These are phyloP conservation scores for Subacronicta megacephala DNA, from an alignment of 2,888 invertebrate species.

Conservation along the genomic window DNA sequence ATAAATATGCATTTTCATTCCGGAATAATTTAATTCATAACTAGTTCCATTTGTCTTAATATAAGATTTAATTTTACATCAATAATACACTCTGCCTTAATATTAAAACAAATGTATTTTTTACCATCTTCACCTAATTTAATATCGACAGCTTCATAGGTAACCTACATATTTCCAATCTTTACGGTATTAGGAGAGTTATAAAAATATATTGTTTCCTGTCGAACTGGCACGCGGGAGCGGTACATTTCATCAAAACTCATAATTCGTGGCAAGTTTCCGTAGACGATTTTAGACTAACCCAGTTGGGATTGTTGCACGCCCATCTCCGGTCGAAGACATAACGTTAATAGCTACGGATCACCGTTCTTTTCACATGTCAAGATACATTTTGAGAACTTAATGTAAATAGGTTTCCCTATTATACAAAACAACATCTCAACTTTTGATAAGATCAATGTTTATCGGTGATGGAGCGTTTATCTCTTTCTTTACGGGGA, in stretches of 20 bases:
- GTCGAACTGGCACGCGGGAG: constrained; percentile 67
- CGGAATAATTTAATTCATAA: too few relatives aligned
- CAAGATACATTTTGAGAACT: constrained; percentile 18
- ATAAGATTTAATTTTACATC: constrained; percentile 1
- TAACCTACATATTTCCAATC: constrained; percentile 53
- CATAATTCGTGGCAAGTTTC: constrained; percentile 85
- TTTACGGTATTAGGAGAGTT: constrained; percentile 53
- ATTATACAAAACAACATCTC: not conserved
- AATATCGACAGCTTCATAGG: constrained; percentile 41
- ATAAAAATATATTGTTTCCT: constrained; percentile 79
- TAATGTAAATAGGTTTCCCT: not conserved
- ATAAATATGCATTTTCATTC: too few relatives aligned
- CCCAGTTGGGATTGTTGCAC: constrained; percentile 72
- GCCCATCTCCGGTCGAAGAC: constrained; percentile 66
- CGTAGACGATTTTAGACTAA: constrained; percentile 83
- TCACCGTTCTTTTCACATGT: constrained; percentile 42
- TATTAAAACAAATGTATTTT: constrained; percentile 16
- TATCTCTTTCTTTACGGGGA: not conserved
- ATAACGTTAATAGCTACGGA: constrained; percentile 59
- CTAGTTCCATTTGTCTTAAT: not conserved
- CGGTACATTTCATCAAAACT: constrained; percentile 85
- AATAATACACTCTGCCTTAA: constrained; percentile 14
- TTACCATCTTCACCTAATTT: constrained; percentile 16
- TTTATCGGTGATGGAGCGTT: not conserved
- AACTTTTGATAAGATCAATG: not conserved